Percentiles rank a stretch among this genome's conserved stretches.
These are phyloP conservation scores for Mayetiola destructor DNA, from an alignment of 2,888 invertebrate genomes.

Conservation along the genomic window DNA sequence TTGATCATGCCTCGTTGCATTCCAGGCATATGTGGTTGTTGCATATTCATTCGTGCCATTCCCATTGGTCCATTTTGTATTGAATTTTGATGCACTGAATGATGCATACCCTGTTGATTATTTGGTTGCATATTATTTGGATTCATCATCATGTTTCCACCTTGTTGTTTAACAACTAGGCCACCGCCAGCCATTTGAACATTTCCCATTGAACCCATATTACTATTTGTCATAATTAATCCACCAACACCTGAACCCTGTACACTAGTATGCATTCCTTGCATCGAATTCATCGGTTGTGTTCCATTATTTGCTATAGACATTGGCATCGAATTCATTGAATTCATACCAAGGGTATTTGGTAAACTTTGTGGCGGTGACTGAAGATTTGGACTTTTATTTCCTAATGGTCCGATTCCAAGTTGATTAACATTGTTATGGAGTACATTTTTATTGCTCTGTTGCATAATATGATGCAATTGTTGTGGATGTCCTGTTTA, in stretches of 20 bases:
- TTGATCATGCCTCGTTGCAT: constrained; percentile 20
- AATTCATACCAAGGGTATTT: constrained; percentile 56
- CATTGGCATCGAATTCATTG: constrained; percentile 54
- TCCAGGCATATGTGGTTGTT: constrained; percentile 25
- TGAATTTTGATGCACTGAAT: constrained; percentile 34
- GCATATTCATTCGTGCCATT: constrained; percentile 34
- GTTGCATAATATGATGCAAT: constrained; percentile 52
- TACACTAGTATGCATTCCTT: constrained; percentile 25
- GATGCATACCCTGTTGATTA: constrained; percentile 26
- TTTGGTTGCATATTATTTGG: constrained; percentile 19
- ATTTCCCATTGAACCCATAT: constrained; percentile 48
- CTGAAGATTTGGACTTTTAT: constrained; percentile 71
- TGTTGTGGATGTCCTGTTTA: constrained; percentile 45
- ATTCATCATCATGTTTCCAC: constrained; percentile 15
- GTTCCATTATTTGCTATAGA: constrained; percentile 60
- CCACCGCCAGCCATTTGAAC: constrained; percentile 56
- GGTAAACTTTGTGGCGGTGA: constrained; percentile 68
- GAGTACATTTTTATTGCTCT: constrained; percentile 32
- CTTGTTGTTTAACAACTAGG: constrained; percentile 59
- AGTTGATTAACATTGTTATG: constrained; percentile 40
- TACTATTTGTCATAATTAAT: constrained; percentile 71
- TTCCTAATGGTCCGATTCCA: constrained; percentile 60
- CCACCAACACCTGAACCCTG: constrained; percentile 42
- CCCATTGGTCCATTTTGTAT: constrained; percentile 66
- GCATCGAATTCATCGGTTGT: constrained; percentile 59